Conservation (phyloP, 2,888 invertebrate species). For the Gibbula magus region DNA sequence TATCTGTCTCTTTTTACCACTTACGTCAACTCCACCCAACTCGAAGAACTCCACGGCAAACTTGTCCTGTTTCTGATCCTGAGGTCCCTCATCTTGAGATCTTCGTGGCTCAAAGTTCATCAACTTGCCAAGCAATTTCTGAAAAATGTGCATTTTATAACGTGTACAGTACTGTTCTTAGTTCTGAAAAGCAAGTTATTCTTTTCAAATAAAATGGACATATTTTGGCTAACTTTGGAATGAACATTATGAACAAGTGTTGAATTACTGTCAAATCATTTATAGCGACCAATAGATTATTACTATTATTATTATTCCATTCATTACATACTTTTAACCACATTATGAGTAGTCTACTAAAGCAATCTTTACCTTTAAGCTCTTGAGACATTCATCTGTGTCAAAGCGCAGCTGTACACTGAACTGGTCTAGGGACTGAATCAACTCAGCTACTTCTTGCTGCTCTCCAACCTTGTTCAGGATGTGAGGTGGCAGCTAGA, state of each 20-base stretch:
- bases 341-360: no score
- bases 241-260: no score
- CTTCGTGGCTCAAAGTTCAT: constrained; percentile 72
- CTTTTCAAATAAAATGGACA: no score
- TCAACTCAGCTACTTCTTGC: constrained; percentile 53
- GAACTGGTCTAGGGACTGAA: constrained; percentile 57
- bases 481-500: constrained; percentile 62
- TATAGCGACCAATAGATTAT: no score
- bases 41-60: constrained; percentile 67
- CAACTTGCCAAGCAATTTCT: constrained; percentile 62
- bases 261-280: no score
- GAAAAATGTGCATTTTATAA: background rate
- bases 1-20: no score
- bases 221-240: no score
- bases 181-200: no score
- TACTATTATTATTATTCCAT: no score
- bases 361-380: constrained; percentile 58
- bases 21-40: constrained; percentile 70
- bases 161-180: no score
- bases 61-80: constrained; percentile 67
- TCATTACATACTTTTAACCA: no score
- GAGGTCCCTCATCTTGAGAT: constrained; percentile 60
- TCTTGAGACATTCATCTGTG: constrained; percentile 58
- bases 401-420: constrained; percentile 57
- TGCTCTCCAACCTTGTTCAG: constrained; percentile 50